These are phyloP conservation scores for Electrona antarctica DNA, from an alignment of 2,113 vertebrate genomes.

Conservation along the genomic window DNA sequence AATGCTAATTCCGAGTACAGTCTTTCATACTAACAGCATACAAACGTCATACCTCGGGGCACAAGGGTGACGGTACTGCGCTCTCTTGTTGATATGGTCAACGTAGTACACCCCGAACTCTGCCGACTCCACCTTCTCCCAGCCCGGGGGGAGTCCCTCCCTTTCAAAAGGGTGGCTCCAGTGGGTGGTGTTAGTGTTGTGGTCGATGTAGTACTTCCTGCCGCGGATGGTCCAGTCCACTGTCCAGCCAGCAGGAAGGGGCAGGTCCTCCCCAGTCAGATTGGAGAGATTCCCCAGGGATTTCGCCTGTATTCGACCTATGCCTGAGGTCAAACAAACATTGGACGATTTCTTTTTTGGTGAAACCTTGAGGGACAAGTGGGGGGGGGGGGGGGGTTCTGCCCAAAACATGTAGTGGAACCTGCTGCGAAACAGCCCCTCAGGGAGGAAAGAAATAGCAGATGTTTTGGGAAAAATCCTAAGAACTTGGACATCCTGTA, in stretches of 20 bases:
- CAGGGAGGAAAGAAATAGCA: slow-evolving; percentile 27
- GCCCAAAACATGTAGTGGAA: slow-evolving; percentile 30
- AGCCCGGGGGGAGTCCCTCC: slow-evolving; percentile 94
- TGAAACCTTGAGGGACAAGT: slow-evolving; percentile 28
- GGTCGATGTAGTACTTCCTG: slow-evolving; percentile 97
- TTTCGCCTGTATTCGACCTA: slow-evolving; percentile 93
- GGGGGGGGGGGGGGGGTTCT: slow-evolving; percentile 14
- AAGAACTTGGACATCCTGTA: slow-evolving; percentile 27
- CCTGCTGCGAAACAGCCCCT: slow-evolving; percentile 30
- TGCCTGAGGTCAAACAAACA: slow-evolving; percentile 79
- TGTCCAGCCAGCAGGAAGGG: slow-evolving; percentile 94
- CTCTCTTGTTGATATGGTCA: slow-evolving; percentile 95
- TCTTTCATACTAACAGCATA: background rate
- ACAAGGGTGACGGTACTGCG: slow-evolving; percentile 95
- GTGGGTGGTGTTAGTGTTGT: slow-evolving; percentile 98
- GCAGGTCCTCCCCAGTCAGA: slow-evolving; percentile 88
- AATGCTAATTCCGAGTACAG: too few species aligned
- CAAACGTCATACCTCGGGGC: slow-evolving; percentile 86
- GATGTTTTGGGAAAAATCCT: slow-evolving; percentile 28
- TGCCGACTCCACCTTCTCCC: slow-evolving; percentile 94
- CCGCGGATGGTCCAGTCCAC: slow-evolving; percentile 98
- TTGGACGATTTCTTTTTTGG: slow-evolving; percentile 25
- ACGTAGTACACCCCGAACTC: slow-evolving; percentile 97
- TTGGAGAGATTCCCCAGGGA: slow-evolving; percentile 95
- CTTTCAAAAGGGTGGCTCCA: slow-evolving; percentile 98